A percentile compares a stretch with the other conserved stretches of the same genome.
phyloP scores from a whole-genome alignment of 2,888 invertebrate genomes.

The Tribolium freemani region DNA sequence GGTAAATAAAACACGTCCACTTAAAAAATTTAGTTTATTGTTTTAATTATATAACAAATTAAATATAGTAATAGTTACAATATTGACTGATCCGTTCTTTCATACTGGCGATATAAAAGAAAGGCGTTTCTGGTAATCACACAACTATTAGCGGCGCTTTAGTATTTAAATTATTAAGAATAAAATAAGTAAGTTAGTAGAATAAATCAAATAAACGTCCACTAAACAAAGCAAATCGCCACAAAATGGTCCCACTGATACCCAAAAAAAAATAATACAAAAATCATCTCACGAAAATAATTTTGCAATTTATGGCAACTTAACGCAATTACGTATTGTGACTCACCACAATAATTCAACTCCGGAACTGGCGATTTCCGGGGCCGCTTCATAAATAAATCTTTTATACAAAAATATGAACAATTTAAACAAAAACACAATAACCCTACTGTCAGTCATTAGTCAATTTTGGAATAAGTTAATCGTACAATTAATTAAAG shows the following conservation, averaged over 20 bases:
- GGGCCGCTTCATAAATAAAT: conserved; percentile 48
- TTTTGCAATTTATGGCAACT: conserved; percentile 60
- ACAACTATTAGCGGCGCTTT: conserved; percentile 33
- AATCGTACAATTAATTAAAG: conserved; percentile 69
- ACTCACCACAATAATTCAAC: conserved; percentile 5
- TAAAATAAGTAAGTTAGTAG: conserved; percentile 54
- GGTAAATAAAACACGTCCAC: not conserved
- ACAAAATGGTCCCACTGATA: conserved; percentile 64
- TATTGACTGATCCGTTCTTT: conserved; percentile 58
- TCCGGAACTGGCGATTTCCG: conserved; percentile 61
- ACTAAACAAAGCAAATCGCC: conserved; percentile 52
- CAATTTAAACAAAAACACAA: conserved; percentile 58
- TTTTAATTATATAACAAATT: conserved; percentile 67
- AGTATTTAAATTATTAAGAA: conserved; percentile 36
- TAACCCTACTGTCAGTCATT: conserved; percentile 62
- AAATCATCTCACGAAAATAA: conserved; percentile 54
- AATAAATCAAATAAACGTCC: conserved; percentile 60
- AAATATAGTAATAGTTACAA: conserved; percentile 62
- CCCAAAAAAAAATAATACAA: conserved; percentile 57
- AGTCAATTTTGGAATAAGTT: conserved; percentile 59
- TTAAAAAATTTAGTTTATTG: conserved; percentile 69
- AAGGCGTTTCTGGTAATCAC: conserved; percentile 60
- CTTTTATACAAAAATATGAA: conserved; percentile 66
- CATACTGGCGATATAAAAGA: conserved; percentile 65
- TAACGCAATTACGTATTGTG: conserved; percentile 39